Evolutionary conservation across 2,113 vertebrate species (phyloP).

Genomic region (Cricetomys ansorgei): DNA sequence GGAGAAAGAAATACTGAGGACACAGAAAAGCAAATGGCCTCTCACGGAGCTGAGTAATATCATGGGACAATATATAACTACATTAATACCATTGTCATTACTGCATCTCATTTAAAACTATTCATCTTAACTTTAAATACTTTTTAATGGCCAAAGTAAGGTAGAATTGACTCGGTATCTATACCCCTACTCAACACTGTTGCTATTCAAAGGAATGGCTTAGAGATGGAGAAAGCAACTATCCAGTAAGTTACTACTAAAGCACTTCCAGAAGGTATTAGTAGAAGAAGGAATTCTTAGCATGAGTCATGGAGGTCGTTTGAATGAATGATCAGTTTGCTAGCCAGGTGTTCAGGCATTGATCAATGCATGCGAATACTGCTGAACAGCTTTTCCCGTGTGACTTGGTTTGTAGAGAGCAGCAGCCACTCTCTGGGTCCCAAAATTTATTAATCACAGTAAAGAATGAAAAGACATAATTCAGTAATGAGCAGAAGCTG

Average conservation of each 20-base stretch:
- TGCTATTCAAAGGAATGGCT: not conserved
- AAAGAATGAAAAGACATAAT: not conserved
- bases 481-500: not conserved
- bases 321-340: not conserved
- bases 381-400: not conserved
- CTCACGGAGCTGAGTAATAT: not conserved
- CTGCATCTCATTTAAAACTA: not conserved
- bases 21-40: not conserved
- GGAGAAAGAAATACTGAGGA: conserved; percentile 67
- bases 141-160: conserved; percentile 16
- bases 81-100: not conserved
- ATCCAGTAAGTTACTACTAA: not conserved
- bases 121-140: conserved; percentile 2
- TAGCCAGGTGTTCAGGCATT: not conserved
- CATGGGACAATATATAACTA: not conserved
- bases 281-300: not conserved
- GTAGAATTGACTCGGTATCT: not conserved
- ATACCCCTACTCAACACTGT: not conserved
- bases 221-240: not conserved
- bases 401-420: not conserved
- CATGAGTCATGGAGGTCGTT: not conserved
- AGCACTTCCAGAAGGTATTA: not conserved
- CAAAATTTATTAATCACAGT: not conserved
- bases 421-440: not conserved
- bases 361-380: not conserved